Percentiles rank a stretch among this genome's conserved stretches.
Evolutionary conservation across 1,140 invertebrate genomes (phyloP).

Genomic region (Triops longicaudatus): DNA sequence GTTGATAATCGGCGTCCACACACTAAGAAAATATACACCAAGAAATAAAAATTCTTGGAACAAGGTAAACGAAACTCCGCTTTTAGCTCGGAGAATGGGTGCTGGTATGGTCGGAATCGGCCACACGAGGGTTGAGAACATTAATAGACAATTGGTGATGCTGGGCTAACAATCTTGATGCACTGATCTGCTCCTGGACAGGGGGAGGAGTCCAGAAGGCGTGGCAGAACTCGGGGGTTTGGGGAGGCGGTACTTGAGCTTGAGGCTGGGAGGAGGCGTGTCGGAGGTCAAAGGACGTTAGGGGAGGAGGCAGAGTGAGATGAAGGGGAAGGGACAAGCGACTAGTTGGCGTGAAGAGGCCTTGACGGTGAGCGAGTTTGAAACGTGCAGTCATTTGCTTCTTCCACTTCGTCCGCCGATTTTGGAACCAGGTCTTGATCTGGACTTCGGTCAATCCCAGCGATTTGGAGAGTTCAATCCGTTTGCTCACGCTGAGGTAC

Average conservation of each 20-base stretch:
- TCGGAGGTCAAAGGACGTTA: conserved; percentile 13
- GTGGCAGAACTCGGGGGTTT: neutral
- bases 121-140: neutral
- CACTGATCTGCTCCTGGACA: neutral
- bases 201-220: neutral
- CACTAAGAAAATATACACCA: neutral
- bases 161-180: neutral
- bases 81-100: neutral
- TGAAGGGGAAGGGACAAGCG: conserved; percentile 41
- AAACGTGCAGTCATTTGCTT: conserved; percentile 82
- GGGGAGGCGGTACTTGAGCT: neutral
- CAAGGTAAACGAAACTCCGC: neutral
- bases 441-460: conserved; percentile 87
- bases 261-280: neutral
- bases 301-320: neutral
- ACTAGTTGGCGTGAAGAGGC: conserved; percentile 59
- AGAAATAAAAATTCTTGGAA: neutral
- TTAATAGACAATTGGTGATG: neutral
- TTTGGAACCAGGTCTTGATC: conserved; percentile 97
- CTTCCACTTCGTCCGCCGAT: conserved; percentile 90
- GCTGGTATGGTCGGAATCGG: neutral
- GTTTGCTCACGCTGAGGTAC: conserved; percentile 87
- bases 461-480: conserved; percentile 82
- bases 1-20: neutral
- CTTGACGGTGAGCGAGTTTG: conserved; percentile 78